These are phyloP conservation scores for Hemistola chrysoprasaria DNA, from an alignment of 2,888 invertebrate genomes.

Conservation along the genomic window DNA sequence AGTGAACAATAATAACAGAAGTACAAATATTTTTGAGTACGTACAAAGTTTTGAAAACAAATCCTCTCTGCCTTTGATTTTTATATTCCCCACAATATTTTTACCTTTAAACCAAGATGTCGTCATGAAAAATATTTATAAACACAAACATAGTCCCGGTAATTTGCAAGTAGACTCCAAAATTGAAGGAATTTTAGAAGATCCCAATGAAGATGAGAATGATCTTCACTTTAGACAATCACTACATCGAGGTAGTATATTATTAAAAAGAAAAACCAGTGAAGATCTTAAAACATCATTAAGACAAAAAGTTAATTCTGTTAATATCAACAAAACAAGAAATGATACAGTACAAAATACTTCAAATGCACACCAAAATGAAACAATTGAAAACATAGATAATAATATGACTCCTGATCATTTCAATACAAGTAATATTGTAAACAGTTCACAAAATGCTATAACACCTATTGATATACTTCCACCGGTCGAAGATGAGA, in stretches of 20 bases:
- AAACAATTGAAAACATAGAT: too few relatives aligned
- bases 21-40: constrained; percentile 17
- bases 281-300: not conserved
- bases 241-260: constrained; percentile 30
- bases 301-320: constrained; percentile 2
- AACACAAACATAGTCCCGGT: not conserved
- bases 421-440: constrained; percentile 13
- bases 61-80: constrained; percentile 15
- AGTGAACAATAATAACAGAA: constrained; percentile 6
- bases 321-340: constrained; percentile 2
- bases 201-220: constrained; percentile 31
- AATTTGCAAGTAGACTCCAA: constrained; percentile 1
- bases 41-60: constrained; percentile 17
- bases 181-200: not conserved
- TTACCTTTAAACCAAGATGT: constrained; percentile 1
- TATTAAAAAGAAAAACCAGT: constrained; percentile 7
- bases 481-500: constrained; percentile 25
- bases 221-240: constrained; percentile 38
- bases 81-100: constrained; percentile 24
- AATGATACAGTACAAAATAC: not conserved
- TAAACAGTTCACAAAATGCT: constrained; percentile 22
- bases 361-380: constrained; percentile 4
- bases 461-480: constrained; percentile 22
- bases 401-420: too few relatives aligned
- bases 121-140: not conserved